Evolutionary conservation across 2,113 vertebrate genomes (phyloP), one percentile per base, ranked within the genome.

Genomic region (Rhinogobius similis): DNA sequence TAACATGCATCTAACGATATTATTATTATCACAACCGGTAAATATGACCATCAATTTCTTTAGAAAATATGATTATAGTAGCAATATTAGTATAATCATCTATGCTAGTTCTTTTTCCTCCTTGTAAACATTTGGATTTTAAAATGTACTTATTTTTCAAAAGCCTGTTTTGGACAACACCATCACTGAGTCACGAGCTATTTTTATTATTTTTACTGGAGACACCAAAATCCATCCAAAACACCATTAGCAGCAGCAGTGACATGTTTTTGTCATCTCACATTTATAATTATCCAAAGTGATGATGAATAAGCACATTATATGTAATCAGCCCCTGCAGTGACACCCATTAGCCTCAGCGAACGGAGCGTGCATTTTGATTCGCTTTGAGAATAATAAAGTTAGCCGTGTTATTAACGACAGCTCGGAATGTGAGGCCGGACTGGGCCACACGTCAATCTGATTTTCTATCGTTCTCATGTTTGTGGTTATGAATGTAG

Each of bases 311-410:
- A 64, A 70, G 62, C 41, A 38, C 56, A 36, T 77, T 29, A 23
- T 12, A 44, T 18, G 24, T 53, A 70, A 75, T 79, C 68, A 59
- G 26, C 73, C 59, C n/a, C 23, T 62, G 62, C 44, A 66, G 50
- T 71, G 55, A 73, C 61, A 64, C 43, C 71, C 53, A 72, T 43
- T 72, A 66, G 70, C 50, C 39, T 76, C 67, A 48, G 68, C 56
- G 71, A 55, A 74, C 36, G 43, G 23, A 43, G 52, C 36, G 48
- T 11, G 4, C 44, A 41, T 48, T 1, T 66, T 70, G 68, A 41
- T 62, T 76, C 13, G 48, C 13, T 53, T 50, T 39, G 65, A 58
- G 69, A 5, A 1, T 64, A 62, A 21, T 43, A 61, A 38, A 32
- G 36, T 21, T 26, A 59, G 38, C 16, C 21, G 43, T 13, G 27